Conservation (phyloP, 2,888 invertebrate genomes). For the Hirtodrosophila histrioides region DNA sequence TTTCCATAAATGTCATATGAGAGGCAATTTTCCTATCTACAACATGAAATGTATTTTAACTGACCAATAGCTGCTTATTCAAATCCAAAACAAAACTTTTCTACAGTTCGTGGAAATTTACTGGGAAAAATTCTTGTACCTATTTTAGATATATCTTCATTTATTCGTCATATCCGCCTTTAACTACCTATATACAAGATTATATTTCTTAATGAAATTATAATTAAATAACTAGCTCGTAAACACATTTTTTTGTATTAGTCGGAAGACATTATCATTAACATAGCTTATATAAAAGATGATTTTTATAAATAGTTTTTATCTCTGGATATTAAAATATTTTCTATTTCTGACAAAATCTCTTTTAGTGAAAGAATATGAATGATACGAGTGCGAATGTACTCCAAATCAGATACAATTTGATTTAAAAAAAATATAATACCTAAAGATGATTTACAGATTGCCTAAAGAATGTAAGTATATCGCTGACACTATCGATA, state of each 20-base stretch:
- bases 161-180: not conserved
- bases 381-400: not conserved
- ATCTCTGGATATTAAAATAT: slow-evolving; percentile 4
- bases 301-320: not conserved
- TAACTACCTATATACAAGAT: not conserved
- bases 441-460: no score
- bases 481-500: no score
- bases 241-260: no score
- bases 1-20: not conserved
- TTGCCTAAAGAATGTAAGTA: no score
- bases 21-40: not conserved
- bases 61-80: not conserved
- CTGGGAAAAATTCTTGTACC: no score
- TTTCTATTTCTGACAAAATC: slow-evolving; percentile 24
- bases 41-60: slow-evolving; percentile 2
- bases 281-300: not conserved
- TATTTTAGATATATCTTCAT: not conserved
- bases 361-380: slow-evolving; percentile 16
- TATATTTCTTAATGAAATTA: no score
- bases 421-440: no score
- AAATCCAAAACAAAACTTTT: not conserved
- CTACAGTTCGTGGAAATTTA: not conserved
- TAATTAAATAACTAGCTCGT: no score
- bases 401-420: no score
- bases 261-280: no score